Evolutionary conservation across 2,113 vertebrate species (phyloP).

Genomic region (Tachycineta bicolor): DNA sequence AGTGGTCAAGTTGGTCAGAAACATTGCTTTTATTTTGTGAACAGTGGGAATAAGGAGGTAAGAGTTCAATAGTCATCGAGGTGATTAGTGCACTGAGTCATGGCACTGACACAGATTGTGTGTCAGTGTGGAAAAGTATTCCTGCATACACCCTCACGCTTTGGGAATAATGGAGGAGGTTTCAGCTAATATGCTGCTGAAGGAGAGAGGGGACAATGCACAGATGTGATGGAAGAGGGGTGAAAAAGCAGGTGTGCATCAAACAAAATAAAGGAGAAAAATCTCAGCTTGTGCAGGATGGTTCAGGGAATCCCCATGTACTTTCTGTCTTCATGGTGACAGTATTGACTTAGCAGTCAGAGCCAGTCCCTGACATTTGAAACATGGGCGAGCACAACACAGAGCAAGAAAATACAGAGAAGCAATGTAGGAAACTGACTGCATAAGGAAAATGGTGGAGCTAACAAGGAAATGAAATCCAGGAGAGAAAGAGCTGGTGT

Average conservation of each 20-base stretch:
- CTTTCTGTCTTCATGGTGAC: neutral
- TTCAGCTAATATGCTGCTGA: neutral
- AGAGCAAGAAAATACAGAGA: neutral
- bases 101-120: neutral
- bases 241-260: neutral
- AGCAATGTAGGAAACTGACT: neutral
- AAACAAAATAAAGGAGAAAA: neutral
- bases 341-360: neutral
- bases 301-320: rapidly evolving
- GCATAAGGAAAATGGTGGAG: neutral
- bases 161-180: neutral
- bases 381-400: neutral
- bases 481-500: neutral
- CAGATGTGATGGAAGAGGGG: neutral
- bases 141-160: neutral
- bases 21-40: neutral
- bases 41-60: neutral
- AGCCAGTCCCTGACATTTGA: neutral
- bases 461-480: neutral
- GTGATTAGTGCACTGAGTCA: neutral
- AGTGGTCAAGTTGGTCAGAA: neutral
- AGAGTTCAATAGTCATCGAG: rapidly evolving
- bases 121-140: neutral
- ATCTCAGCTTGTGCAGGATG: neutral
- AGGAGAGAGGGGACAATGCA: neutral